A percentile compares a stretch with the other conserved stretches of the same genome.
phyloP scores from a whole-genome alignment of 2,888 invertebrate genomes.

The Cantharis rustica region DNA sequence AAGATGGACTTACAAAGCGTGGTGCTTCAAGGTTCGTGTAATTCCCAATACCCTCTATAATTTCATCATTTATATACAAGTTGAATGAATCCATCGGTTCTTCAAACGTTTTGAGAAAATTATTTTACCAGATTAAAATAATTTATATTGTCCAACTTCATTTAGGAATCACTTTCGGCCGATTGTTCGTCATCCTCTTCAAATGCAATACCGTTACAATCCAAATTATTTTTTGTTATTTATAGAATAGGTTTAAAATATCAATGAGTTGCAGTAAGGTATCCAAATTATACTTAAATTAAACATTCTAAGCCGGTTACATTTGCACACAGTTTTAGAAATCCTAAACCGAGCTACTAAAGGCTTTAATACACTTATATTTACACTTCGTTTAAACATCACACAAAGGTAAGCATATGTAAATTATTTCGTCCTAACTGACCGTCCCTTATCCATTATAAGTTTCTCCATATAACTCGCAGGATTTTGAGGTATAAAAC shows the following conservation, averaged over 20 bases:
- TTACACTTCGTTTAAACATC: conserved; percentile 20
- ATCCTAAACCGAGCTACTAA: background rate
- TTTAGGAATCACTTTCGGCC: no score
- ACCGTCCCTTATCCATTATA: conserved; percentile 29
- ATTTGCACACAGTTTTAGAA: background rate
- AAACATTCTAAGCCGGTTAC: background rate
- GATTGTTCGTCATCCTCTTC: no score
- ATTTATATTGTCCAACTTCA: no score
- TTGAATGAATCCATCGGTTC: no score
- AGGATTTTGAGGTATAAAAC: conserved; percentile 20
- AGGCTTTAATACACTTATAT: conserved; percentile 19
- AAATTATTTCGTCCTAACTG: conserved; percentile 30
- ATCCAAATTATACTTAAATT: background rate
- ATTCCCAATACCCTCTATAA: no score
- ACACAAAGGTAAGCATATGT: conserved; percentile 23
- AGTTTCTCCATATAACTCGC: conserved; percentile 28
- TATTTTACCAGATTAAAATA: no score
- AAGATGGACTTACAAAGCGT: no score
- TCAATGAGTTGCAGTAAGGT: background rate
- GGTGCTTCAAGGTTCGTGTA: no score
- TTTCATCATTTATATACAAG: no score
- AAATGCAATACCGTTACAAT: no score
- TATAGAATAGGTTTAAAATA: background rate
- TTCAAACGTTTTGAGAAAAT: no score
- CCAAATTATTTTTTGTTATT: background rate